Base-by-base conservation (phyloP, 35 echinoderm and acorn worm genomes). In the Apostichopus parvimensis region DNA sequence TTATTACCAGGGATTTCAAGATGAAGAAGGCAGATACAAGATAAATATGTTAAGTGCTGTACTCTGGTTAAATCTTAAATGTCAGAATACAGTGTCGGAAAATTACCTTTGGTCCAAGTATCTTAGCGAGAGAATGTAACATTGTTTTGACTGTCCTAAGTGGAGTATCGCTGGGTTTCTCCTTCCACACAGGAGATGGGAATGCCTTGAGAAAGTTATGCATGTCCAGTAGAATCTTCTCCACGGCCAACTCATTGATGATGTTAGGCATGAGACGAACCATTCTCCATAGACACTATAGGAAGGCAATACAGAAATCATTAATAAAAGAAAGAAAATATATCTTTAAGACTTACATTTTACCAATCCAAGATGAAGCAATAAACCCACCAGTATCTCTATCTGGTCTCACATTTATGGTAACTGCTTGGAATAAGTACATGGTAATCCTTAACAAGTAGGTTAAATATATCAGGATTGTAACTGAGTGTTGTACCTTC, bases 141-240 rank as follows among this genome's bases (percentile, higher is more conserved):
- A 99, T 99, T 45, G 97, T 99, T 85, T 99, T 99, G 56, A 99
- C 93, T 11, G 97, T 99, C 60, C 97, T 78, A 14, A 99, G 92
- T 52, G 97, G 97, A 8, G 95, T 95, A 72, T 99, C 97, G 26
- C 92, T 96, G 8, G 91, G 53, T 52, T 80, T 83, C 4, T 99
- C 94, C 25, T 94, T 94, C 97, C 97, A 99, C 13, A 90, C 87
- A 9, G 64, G 9, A 8, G 95, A 94, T n/a, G 97, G 97, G 92
- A 99, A 99, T 56, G 97, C 93, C 57, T 93, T 99, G 28, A 99
- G 88, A 78, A 99, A 99, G 10, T 87, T 76, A 79, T 99, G 97
- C 21, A 99, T 92, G 12, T 96, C 95, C 12, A 99, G 64, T 3
- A 99, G 79, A 53, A 99, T 90, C 58, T 93, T 89, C 5, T 99